Evolutionary conservation across 2,797 vertebrate genomes (phyloP).

Genomic region (Chlorospingus flavigularis): DNA sequence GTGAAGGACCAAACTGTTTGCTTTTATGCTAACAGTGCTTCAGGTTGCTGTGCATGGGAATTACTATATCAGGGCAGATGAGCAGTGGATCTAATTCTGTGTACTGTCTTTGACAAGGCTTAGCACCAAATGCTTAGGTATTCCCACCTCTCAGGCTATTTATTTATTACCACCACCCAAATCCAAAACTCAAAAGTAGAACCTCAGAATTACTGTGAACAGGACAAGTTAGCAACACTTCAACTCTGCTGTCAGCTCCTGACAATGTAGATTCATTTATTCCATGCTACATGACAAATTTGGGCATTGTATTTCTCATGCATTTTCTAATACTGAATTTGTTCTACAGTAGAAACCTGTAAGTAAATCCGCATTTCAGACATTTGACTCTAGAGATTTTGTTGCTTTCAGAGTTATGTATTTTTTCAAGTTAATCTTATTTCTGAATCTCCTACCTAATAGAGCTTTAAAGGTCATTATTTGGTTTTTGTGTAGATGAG

Average conservation of each 20-base stretch:
- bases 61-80: slow-evolving; percentile 9
- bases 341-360: not conserved
- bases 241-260: not conserved
- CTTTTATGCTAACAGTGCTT: not conserved
- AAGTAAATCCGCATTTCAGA: not conserved
- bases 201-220: not conserved
- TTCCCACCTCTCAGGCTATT: slow-evolving; percentile 46
- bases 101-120: not conserved
- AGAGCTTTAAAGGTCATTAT: not conserved
- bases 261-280: not conserved
- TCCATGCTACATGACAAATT: not conserved
- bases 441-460: not conserved
- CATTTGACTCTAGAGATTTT: not conserved
- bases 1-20: not conserved
- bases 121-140: slow-evolving; percentile 18
- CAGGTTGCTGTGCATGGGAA: not conserved
- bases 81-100: slow-evolving; percentile 30
- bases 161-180: not conserved
- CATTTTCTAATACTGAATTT: not conserved
- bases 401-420: not conserved
- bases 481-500: not conserved
- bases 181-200: not conserved
- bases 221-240: not conserved
- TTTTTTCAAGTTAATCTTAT: not conserved
- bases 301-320: not conserved